A percentile compares a stretch with the other conserved stretches of the same genome.
Evolutionary conservation across 2,888 invertebrate species (phyloP).

Genomic region (Drosophila anomalipes): DNA sequence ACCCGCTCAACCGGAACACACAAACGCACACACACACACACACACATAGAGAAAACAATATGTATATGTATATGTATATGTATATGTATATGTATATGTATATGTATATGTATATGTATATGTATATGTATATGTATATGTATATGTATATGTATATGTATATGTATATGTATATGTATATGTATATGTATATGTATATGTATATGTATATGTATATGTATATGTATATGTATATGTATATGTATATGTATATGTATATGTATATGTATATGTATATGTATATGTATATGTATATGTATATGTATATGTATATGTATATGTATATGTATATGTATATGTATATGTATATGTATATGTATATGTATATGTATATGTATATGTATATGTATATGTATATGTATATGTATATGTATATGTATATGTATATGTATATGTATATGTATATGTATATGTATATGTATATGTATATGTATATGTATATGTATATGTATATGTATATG

Average conservation of each 20-base stretch:
- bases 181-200: background rate
- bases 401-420: background rate
- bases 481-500: too few species aligned
- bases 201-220: conserved; percentile 21
- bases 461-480: too few species aligned
- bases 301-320: conserved; percentile 15
- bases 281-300: conserved; percentile 5
- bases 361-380: background rate
- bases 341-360: background rate
- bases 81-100: background rate
- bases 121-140: conserved; percentile 24
- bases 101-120: too few species aligned
- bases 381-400: background rate
- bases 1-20: background rate
- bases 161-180: conserved; percentile 24
- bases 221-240: background rate
- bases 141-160: background rate
- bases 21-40: background rate
- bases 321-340: background rate
- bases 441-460: too few species aligned
- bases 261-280: conserved; percentile 4
- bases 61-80: conserved; percentile 14
- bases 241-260: conserved; percentile 14
- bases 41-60: conserved; percentile 8
- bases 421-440: too few species aligned